A percentile compares a stretch with the other conserved stretches of the same genome.
phyloP scores from a whole-genome alignment of 2,797 vertebrate species.

The Mionectes olivaceus region DNA sequence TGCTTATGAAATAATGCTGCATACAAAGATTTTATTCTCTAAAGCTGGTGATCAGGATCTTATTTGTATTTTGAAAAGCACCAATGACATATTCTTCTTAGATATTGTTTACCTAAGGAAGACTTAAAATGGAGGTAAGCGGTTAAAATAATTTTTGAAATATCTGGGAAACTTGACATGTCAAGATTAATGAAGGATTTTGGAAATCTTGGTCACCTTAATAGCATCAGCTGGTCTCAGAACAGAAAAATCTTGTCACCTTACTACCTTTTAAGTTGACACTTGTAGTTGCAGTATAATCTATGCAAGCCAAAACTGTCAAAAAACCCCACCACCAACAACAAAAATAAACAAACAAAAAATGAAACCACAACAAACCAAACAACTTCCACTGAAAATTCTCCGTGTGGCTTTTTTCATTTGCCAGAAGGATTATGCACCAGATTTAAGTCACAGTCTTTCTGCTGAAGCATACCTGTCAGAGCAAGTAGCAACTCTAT shows the following conservation, averaged over 20 bases:
- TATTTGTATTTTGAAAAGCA: not conserved
- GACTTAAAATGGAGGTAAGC: not conserved
- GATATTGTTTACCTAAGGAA: not conserved
- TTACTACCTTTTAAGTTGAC: conserved; percentile 33
- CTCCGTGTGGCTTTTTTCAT: not conserved
- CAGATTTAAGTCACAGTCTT: not conserved
- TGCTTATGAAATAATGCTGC: not conserved
- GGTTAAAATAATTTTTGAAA: not conserved
- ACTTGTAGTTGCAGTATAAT: conserved; percentile 21
- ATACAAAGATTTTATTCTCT: not conserved
- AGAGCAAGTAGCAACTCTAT: not conserved
- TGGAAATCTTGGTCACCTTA: conserved; percentile 11
- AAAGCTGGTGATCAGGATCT: not conserved
- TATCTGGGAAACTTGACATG: not conserved
- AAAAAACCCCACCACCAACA: not conserved
- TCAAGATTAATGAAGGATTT: conserved; percentile 29
- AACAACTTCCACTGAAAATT: not conserved
- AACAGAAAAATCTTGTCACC: not conserved
- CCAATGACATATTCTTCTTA: not conserved
- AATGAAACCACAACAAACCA: not conserved
- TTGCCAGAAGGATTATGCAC: not conserved
- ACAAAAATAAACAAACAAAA: not conserved
- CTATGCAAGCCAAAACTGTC: not conserved
- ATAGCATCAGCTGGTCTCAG: not conserved
- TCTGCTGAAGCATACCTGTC: not conserved